Conservation (phyloP, 2,113 vertebrate genomes). For the Probosciger aterrimus region DNA sequence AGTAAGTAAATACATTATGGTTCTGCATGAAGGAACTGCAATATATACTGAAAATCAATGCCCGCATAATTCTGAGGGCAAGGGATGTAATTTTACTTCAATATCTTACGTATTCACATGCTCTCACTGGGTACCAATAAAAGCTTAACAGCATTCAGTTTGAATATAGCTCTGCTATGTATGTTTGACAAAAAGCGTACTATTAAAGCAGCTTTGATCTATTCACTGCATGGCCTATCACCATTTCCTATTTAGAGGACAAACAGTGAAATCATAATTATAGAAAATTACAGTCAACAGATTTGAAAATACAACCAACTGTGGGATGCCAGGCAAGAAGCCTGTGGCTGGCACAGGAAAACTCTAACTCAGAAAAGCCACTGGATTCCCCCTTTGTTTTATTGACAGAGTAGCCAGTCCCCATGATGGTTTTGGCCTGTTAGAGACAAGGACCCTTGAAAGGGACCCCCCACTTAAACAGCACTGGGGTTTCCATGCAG, state of each 20-base stretch:
- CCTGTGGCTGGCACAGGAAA: background rate
- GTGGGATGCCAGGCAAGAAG: background rate
- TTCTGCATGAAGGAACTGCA: conserved; percentile 30
- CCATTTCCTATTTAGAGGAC: background rate
- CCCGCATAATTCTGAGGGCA: conserved; percentile 4
- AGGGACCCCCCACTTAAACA: background rate
- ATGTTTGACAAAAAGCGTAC: background rate
- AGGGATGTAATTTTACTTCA: conserved; percentile 23
- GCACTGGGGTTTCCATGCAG: background rate
- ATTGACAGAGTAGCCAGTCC: background rate
- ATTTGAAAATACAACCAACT: background rate
- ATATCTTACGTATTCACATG: background rate
- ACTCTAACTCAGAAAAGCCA: background rate
- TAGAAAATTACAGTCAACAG: background rate
- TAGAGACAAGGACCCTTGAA: background rate
- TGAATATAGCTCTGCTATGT: background rate
- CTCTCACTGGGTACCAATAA: background rate
- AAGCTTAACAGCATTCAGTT: background rate
- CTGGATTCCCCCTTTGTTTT: background rate
- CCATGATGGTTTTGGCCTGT: background rate
- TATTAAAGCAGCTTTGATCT: background rate
- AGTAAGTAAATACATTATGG: conserved; percentile 1
- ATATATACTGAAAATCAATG: conserved; percentile 32
- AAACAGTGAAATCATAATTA: background rate
- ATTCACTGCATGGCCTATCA: background rate